A percentile compares a stretch with the other conserved stretches of the same genome.
phyloP scores from a whole-genome alignment of 2,113 vertebrate species.

The Sclerurus mexicanus region DNA sequence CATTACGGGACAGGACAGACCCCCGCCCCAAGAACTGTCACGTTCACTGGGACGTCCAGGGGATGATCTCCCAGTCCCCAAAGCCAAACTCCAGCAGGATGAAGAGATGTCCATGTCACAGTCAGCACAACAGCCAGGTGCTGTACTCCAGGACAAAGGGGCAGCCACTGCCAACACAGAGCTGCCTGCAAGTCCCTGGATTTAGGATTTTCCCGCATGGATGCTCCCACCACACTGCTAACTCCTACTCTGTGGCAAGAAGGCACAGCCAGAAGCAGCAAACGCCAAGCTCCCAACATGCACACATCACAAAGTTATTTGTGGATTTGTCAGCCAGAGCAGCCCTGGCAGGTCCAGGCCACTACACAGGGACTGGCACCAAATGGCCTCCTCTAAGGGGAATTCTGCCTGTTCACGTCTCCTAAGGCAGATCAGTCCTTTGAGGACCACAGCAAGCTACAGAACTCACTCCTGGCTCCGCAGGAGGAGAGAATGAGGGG shows the following conservation, averaged over 20 bases:
- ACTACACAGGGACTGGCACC: background rate
- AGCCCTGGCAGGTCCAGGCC: background rate
- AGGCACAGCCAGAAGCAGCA: background rate
- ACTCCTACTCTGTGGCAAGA: background rate
- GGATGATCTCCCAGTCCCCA: background rate
- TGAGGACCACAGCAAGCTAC: background rate
- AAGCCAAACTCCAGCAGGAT: background rate
- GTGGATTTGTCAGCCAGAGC: background rate
- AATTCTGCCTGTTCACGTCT: background rate
- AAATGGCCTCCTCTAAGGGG: background rate
- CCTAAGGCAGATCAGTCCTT: background rate
- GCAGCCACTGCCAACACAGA: background rate
- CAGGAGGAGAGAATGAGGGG: background rate
- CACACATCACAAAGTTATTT: background rate
- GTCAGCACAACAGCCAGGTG: background rate
- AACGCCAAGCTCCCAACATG: background rate
- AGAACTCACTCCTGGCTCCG: background rate
- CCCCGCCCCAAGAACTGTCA: background rate
- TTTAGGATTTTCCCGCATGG: background rate
- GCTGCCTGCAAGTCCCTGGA: background rate
- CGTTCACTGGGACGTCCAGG: background rate
- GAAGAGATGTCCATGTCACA: background rate
- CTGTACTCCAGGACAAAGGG: background rate
- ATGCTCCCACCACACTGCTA: background rate
- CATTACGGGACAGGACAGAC: rapidly evolving